Evolutionary conservation across 2,113 vertebrate species (phyloP).

Genomic region (Microtus ochrogaster): DNA sequence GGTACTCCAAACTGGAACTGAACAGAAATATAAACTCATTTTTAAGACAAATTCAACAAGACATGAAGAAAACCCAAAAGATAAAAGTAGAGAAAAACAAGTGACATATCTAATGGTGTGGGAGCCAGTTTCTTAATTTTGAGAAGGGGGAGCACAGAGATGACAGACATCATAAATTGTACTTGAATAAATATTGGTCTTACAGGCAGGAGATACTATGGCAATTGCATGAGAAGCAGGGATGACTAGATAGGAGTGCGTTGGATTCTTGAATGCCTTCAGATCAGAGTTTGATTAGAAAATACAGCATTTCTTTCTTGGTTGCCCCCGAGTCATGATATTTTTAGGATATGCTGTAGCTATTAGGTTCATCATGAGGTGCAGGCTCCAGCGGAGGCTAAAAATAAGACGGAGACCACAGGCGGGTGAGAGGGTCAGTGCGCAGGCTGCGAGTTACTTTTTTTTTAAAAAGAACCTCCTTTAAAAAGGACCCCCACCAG

Average conservation of each 20-base stretch:
- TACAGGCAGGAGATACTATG: conserved; percentile 34
- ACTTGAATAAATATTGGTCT: conserved; percentile 60
- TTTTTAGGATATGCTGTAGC: conserved; percentile 50
- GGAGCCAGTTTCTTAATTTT: background rate
- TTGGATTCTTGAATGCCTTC: background rate
- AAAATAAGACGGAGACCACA: conserved; percentile 49
- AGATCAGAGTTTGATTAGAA: conserved; percentile 64
- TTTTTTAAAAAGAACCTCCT: conserved; percentile 59
- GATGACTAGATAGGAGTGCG: conserved; percentile 32
- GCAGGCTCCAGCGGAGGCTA: conserved; percentile 47
- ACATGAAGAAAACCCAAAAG: conserved; percentile 69
- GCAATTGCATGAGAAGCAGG: conserved; percentile 40
- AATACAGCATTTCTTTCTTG: conserved; percentile 56
- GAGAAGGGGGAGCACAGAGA: conserved; percentile 66
- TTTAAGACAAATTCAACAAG: conserved; percentile 69
- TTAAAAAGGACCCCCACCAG: background rate
- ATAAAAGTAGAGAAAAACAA: conserved; percentile 60
- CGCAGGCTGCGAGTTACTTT: conserved; percentile 35
- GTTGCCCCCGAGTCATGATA: conserved; percentile 60
- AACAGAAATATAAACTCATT: background rate
- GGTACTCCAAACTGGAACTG: background rate
- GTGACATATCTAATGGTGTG: conserved; percentile 45
- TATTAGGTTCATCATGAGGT: conserved; percentile 76
- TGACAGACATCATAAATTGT: conserved; percentile 70
- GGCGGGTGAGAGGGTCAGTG: background rate